Conservation (phyloP, 2,888 invertebrate species). For the Stenotaenia linearis region DNA sequence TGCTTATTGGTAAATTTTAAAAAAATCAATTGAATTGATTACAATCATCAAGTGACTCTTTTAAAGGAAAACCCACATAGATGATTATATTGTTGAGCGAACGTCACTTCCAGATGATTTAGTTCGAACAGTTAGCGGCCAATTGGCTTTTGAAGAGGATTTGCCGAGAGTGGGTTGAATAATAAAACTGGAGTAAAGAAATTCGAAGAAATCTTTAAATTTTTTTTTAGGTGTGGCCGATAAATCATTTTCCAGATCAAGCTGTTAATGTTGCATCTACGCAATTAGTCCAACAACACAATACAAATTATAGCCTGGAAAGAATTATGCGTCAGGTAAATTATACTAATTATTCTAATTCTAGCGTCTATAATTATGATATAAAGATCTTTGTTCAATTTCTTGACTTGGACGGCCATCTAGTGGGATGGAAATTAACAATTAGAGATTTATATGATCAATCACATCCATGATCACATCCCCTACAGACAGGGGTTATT, state of each 20-base stretch:
- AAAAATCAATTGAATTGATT: background rate
- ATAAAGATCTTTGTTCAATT: no score
- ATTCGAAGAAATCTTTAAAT: no score
- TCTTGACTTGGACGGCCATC: no score
- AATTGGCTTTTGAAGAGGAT: slow-evolving; percentile 47
- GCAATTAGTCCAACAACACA: slow-evolving; percentile 43
- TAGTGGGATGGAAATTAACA: no score
- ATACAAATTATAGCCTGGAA: slow-evolving; percentile 40
- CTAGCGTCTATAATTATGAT: no score
- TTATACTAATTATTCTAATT: background rate
- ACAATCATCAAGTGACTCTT: background rate
- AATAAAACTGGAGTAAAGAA: no score
- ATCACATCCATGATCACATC: no score
- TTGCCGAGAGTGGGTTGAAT: slow-evolving; percentile 37
- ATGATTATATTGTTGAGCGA: slow-evolving; percentile 47
- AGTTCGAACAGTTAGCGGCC: slow-evolving; percentile 45
- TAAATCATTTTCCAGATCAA: slow-evolving; percentile 47
- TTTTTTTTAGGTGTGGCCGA: slow-evolving; percentile 43
- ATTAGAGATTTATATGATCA: no score
- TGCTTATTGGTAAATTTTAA: slow-evolving; percentile 40
- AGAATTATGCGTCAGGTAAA: slow-evolving; percentile 46
- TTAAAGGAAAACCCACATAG: slow-evolving; percentile 48
- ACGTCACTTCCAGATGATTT: slow-evolving; percentile 46
- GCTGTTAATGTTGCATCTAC: slow-evolving; percentile 47
- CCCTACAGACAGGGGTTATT: no score